Percentiles rank a stretch among this genome's conserved stretches.
These are phyloP conservation scores for Peromyscus eremicus DNA, from an alignment of 2,797 vertebrate genomes.

Conservation along the genomic window DNA sequence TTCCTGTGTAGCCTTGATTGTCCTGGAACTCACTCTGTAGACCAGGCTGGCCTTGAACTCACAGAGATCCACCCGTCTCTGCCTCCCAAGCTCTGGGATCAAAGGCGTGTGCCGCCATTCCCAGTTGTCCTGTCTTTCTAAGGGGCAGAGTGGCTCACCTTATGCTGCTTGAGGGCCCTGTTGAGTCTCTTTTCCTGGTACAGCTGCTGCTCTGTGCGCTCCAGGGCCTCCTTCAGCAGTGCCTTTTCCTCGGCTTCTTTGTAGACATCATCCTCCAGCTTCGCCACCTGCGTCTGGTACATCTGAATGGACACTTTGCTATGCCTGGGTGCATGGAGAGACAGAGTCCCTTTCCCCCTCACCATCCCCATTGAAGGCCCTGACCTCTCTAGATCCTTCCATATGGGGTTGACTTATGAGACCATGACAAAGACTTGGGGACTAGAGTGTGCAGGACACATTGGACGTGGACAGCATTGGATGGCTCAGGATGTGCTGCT, in stretches of 20 bases:
- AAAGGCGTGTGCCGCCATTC: rapidly evolving
- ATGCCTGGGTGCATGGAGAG: constrained; percentile 71
- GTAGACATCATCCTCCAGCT: constrained; percentile 82
- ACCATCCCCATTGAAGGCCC: background rate
- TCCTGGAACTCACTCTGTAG: background rate
- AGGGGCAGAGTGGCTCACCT: constrained; percentile 79
- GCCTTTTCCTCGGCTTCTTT: constrained; percentile 86
- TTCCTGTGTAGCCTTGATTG: background rate
- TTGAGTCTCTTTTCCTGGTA: constrained; percentile 84
- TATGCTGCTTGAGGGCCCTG: constrained; percentile 53
- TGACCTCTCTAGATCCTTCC: background rate
- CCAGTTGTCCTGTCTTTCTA: background rate
- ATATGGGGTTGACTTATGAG: rapidly evolving
- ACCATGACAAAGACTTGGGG: background rate
- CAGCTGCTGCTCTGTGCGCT: constrained; percentile 84
- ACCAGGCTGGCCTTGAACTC: background rate
- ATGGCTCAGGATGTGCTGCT: background rate
- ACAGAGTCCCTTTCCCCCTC: background rate
- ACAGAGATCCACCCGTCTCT: background rate
- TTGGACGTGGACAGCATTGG: rapidly evolving
- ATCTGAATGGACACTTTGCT: constrained; percentile 71
- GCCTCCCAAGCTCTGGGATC: background rate
- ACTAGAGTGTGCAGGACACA: background rate
- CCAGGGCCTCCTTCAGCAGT: constrained; percentile 87
- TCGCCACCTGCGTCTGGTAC: constrained; percentile 81